Base-by-base conservation (phyloP, 2,113 vertebrate genomes). In the Girardinichthys multiradiatus region DNA sequence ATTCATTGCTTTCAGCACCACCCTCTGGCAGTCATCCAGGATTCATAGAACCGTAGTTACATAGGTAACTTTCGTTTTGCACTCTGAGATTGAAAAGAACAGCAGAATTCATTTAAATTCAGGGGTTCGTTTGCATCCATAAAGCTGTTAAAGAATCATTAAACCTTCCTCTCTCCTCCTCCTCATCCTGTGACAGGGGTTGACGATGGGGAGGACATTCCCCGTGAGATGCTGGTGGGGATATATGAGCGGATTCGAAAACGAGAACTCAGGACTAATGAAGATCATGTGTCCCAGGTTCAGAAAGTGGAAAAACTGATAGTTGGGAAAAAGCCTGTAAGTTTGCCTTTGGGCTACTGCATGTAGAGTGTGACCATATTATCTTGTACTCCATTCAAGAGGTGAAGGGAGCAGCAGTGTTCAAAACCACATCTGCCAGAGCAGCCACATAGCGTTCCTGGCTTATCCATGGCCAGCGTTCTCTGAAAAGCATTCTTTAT, bases 291-390 rank as follows among this genome's bases (percentile, higher is more conserved):
- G 68, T 99, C 98, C 15, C 98, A 99, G 82, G 98, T 99, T 84
- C 97, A 99, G 92, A 99, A 98, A 90, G 97, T 99, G 86, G 98
- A 99, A 84, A 97, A 98, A 76, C 96, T 99, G 82, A 99, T 99
- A 4, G 97, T 99, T 69, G 97, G 98, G 45, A 98, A 99, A 87
- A 98, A 99, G 90, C 98, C 96, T 59, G 98, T 99, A 91, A 79
- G 97, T 92, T 65, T 64, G 29, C 66, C 39, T 37, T 57, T 57
- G 31, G 31, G 54, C n/a, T 35, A 0, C 64, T 54, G 6, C 63
- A 33, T 30, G 24, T 42, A 48, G 48, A 77, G 67, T 67, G 58
- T 75, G 57, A 74, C 67, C 37, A 54, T 87, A 76, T 74, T 68
- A 74, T 76, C 30, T 70, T 54, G 27, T 45, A 19, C 14, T 68